These are phyloP conservation scores for Baryphthengus martii DNA, from an alignment of 2,113 vertebrate species.

Conservation along the genomic window DNA sequence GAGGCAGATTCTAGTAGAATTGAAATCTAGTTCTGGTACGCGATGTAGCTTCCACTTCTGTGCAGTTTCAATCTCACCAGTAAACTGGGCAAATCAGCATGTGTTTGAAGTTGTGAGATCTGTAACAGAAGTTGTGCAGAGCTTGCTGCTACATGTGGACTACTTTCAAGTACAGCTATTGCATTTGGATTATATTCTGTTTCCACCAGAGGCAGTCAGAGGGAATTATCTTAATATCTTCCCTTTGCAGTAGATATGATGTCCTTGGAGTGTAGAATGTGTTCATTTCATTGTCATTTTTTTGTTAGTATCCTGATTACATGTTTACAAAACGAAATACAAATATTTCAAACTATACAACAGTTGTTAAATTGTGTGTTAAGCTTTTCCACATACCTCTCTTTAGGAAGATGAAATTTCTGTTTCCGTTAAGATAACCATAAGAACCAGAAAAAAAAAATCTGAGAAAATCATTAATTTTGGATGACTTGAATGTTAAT, in stretches of 20 bases:
- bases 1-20: neutral
- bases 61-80: neutral
- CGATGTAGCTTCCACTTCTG: neutral
- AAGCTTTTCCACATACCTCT: neutral
- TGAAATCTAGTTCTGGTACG: neutral
- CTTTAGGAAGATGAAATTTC: neutral
- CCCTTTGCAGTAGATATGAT: neutral
- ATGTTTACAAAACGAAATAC: neutral
- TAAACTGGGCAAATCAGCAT: neutral
- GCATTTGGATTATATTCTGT: neutral
- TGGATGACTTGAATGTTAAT: neutral
- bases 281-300: neutral
- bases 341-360: neutral
- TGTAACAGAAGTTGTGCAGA: neutral
- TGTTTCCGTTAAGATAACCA: neutral
- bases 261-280: neutral
- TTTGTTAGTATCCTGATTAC: neutral
- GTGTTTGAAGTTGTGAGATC: neutral
- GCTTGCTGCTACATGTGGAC: neutral
- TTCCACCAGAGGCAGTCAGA: neutral
- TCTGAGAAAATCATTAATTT: neutral
- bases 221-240: neutral
- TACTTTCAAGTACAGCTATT: neutral
- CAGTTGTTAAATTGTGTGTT: neutral
- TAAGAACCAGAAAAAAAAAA: neutral